A percentile compares a stretch with the other conserved stretches of the same genome.
phyloP scores from a whole-genome alignment of 2,888 invertebrate species.

The Lasiommata megera region DNA sequence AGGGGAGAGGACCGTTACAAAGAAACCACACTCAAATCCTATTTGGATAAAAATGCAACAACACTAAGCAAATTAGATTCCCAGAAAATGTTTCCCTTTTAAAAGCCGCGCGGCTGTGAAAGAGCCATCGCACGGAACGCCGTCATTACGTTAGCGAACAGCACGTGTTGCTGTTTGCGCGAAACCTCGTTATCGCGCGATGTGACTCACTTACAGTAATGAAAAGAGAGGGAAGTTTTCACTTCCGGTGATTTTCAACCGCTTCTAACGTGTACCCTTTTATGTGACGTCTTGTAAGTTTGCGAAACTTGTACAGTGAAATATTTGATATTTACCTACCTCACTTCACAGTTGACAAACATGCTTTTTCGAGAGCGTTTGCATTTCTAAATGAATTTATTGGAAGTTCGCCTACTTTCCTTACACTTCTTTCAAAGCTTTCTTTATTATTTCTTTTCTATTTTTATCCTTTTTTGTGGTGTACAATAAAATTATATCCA shows the following conservation, averaged over 20 bases:
- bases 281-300: not conserved
- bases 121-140: slow-evolving; percentile 13
- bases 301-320: not conserved
- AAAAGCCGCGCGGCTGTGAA: slow-evolving; percentile 14
- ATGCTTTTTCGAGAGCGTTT: too few relatives aligned
- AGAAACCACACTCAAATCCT: slow-evolving; percentile 1
- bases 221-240: slow-evolving; percentile 18
- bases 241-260: slow-evolving; percentile 12
- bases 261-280: not conserved
- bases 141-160: slow-evolving; percentile 35
- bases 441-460: too few relatives aligned
- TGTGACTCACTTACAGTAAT: slow-evolving; percentile 19
- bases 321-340: not conserved
- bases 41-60: slow-evolving; percentile 10
- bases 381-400: too few relatives aligned
- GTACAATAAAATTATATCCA: too few relatives aligned
- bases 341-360: too few relatives aligned
- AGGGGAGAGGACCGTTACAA: not conserved
- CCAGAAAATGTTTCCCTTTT: slow-evolving; percentile 14
- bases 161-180: slow-evolving; percentile 58
- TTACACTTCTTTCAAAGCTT: too few relatives aligned
- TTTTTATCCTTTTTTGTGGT: too few relatives aligned
- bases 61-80: slow-evolving; percentile 12
- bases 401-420: too few relatives aligned
- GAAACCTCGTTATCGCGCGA: slow-evolving; percentile 55